Evolutionary conservation across 2,888 invertebrate genomes (phyloP).

Genomic region (Troilus luridus): DNA sequence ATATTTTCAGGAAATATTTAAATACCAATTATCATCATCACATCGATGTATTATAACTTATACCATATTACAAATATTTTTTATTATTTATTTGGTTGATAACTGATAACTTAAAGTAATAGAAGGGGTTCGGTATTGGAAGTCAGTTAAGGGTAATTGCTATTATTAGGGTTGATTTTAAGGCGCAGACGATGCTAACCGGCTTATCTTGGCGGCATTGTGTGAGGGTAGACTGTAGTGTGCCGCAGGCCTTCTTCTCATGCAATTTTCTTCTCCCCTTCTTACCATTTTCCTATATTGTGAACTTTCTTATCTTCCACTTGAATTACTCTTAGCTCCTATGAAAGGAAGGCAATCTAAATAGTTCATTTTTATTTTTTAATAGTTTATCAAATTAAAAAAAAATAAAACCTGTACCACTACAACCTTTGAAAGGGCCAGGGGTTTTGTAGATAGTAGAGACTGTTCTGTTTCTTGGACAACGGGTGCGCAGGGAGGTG

Average conservation of each 20-base stretch:
- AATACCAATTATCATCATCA: too few species aligned
- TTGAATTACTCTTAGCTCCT: not conserved
- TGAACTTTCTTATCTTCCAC: not conserved
- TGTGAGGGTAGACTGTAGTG: not conserved
- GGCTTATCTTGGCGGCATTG: conserved; percentile 15
- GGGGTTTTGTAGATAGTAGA: too few species aligned
- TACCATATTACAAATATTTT: too few species aligned
- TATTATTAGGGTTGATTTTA: not conserved
- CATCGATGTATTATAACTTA: too few species aligned
- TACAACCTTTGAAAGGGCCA: too few species aligned
- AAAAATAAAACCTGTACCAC: not conserved
- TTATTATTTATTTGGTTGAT: too few species aligned
- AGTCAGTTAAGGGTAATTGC: not conserved
- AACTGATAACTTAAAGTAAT: not conserved
- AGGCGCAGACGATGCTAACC: conserved; percentile 21
- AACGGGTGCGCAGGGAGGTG: too few species aligned
- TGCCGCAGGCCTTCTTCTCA: not conserved
- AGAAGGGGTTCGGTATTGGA: not conserved
- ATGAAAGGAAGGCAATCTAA: not conserved
- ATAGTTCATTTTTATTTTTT: not conserved
- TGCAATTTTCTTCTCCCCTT: conserved; percentile 33
- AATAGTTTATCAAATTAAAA: not conserved
- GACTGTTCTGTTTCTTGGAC: too few species aligned
- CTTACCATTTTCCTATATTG: not conserved
- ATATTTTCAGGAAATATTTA: too few species aligned